phyloP scores from a whole-genome alignment of 1,140 invertebrate genomes.

The Steinernema khuongi region DNA sequence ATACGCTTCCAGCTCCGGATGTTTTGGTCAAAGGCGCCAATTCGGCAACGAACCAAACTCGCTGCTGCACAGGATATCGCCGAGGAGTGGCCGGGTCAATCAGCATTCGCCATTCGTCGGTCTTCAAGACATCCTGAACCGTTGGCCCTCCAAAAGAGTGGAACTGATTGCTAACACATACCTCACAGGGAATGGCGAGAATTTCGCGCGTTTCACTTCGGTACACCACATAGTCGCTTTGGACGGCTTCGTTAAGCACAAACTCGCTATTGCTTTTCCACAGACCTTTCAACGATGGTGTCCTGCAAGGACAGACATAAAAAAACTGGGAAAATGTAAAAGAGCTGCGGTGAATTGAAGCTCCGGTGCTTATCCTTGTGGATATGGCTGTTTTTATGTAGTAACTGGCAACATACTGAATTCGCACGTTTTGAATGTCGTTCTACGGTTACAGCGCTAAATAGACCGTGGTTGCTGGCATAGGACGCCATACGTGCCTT shows the following conservation, averaged over 20 bases:
- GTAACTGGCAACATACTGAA: too few relatives aligned
- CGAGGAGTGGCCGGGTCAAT: neutral
- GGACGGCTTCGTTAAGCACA: neutral
- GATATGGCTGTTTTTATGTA: too few relatives aligned
- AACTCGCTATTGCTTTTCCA: conserved; percentile 3
- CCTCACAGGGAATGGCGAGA: neutral
- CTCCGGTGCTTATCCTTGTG: too few relatives aligned
- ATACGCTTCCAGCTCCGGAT: neutral
- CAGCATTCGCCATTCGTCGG: conserved; percentile 3
- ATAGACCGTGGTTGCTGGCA: too few relatives aligned
- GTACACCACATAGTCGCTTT: neutral
- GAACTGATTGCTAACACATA: neutral
- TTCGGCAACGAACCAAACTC: neutral
- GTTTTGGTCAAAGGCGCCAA: neutral
- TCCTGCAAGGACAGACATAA: too few relatives aligned
- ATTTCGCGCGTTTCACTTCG: neutral
- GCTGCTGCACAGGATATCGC: neutral
- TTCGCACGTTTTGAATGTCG: too few relatives aligned
- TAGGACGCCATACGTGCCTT: too few relatives aligned
- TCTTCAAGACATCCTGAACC: neutral
- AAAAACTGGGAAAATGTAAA: too few relatives aligned
- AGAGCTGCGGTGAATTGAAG: too few relatives aligned
- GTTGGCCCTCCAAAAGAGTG: neutral
- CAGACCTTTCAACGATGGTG: neutral
- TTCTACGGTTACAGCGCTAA: too few relatives aligned